Conservation (phyloP, 2,797 vertebrate species). For the Chelonia mydas region DNA sequence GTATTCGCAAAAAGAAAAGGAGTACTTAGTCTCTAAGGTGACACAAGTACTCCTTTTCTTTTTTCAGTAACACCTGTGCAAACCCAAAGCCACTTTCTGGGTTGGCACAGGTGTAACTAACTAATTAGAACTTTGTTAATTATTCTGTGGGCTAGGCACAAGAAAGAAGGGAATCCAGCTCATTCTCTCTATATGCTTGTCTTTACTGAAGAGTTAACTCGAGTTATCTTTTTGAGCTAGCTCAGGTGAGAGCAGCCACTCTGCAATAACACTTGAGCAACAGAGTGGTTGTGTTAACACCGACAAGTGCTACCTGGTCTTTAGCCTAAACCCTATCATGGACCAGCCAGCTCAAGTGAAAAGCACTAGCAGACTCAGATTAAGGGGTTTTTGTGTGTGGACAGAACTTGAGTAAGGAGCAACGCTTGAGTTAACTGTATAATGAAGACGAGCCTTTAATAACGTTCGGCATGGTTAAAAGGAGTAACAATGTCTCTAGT, state of each 20-base stretch:
- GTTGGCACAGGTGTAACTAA: not conserved
- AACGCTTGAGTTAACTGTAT: not conserved
- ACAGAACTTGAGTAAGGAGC: not conserved
- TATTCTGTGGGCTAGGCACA: not conserved
- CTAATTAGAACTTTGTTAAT: not conserved
- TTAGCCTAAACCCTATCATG: not conserved
- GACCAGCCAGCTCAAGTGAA: not conserved
- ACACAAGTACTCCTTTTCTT: no score
- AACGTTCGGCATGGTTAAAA: not conserved
- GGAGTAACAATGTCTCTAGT: not conserved
- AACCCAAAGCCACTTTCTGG: not conserved
- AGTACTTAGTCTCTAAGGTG: no score
- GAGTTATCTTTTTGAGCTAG: not conserved
- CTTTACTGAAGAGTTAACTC: not conserved
- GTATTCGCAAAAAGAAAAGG: no score
- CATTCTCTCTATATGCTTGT: no score
- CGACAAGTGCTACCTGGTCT: accelerated
- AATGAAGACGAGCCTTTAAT: not conserved
- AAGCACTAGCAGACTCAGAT: accelerated
- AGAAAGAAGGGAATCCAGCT: not conserved
- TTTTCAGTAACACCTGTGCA: not conserved
- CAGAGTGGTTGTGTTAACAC: not conserved
- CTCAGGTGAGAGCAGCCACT: not conserved
- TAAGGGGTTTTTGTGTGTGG: accelerated
- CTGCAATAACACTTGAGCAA: accelerated